Evolutionary conservation across 2,888 invertebrate genomes (phyloP), one percentile per base, ranked within the genome.

Genomic region (Eretmocerus hayati): DNA sequence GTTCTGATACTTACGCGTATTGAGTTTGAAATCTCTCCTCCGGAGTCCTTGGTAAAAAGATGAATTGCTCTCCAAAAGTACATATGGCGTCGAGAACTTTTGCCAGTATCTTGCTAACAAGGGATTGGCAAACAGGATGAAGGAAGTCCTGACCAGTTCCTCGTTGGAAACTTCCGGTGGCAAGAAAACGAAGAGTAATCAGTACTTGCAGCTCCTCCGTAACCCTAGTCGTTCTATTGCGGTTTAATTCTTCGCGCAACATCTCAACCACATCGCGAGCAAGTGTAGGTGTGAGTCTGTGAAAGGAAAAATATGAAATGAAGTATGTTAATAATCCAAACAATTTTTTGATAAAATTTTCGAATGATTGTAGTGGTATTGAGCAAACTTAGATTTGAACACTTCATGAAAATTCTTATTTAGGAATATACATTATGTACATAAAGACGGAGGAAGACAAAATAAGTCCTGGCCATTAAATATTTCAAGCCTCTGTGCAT

Each of bases 151-250:
- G 19, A 5, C 20, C 19, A 3, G 22, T n/a, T 3, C 22, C 42
- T 33, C 15, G 4, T 32, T 42, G 32, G 13, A 33, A 18, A 32
- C 20, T 4, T 19, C 42, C 21, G 8, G 19, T 22, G 15, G 42
- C 43, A 4, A 43, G 35, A 18, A 43, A 43, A 35, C 35, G 11
- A 15, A 43, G 13, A 16, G 35, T 35, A 1, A 35, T 15, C 1
- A 43, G 26, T 20, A 43, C 43, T 23, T 21, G 35, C 1, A 43
- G 15, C 11, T 43, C 23, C n/a, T 15, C 35, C 8, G 43, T 33
- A 13, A 43, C n/a, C 13, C 2, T 11, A 11, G 35, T 18, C 18
- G 9, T 22, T 19, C 35, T 35, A 3, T 23, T 5, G 16, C 16
- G 5, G 9, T 9, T 6, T 5, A 36, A 13, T 19, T 15, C 5